Base-by-base conservation (phyloP, 1,140 invertebrate genomes). In the Charaxes varanes region DNA sequence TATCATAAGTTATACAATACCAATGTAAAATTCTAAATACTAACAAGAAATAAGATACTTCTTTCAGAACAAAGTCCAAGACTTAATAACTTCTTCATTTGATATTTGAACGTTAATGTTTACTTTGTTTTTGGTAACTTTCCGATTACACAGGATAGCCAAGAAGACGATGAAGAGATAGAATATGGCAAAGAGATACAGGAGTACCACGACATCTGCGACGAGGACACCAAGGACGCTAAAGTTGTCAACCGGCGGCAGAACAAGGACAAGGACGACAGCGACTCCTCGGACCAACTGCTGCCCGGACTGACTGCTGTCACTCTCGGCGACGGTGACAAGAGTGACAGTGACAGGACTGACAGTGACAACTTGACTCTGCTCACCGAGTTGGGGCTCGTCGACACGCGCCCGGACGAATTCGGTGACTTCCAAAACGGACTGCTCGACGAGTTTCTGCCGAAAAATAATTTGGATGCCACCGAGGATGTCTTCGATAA, bases 361-460 rank as follows among this genome's bases (percentile, higher is more conserved):
- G 64, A 67, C 31, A 62, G 10, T 42, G 69, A 79, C 32, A 74
- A 78, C 41, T 36, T 82, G 26, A 65, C 62, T 12, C 52, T 82
- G 18, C 47, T 82, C 53, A 74, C 71, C 26, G 78, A 82, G 45
- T 38, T 82, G 4, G 76, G 78, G 0, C 42, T 82, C 14, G 71
- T 53, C 0, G 74, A 82, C 27, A 58, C 63, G 1, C 61, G 27
- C 15, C 2, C 49, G 2, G 66, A 74, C 14, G 77, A 81, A 34
- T 82, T 82, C 50, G 76, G 78, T 1, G 76, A 80, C 4, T 82
- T 82, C 26, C 76, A 82, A 53, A 78, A 80, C 37, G 78, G 72
- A 3, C 11, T 66, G n/a, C 41, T 67, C 5, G 61, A 62, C 22
- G 61, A 62, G 5, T 66, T 70, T 37, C 13, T 54, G 26, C 35